Evolutionary conservation across 2,113 vertebrate species (phyloP).

Genomic region (Phrynocephalus versicolor): DNA sequence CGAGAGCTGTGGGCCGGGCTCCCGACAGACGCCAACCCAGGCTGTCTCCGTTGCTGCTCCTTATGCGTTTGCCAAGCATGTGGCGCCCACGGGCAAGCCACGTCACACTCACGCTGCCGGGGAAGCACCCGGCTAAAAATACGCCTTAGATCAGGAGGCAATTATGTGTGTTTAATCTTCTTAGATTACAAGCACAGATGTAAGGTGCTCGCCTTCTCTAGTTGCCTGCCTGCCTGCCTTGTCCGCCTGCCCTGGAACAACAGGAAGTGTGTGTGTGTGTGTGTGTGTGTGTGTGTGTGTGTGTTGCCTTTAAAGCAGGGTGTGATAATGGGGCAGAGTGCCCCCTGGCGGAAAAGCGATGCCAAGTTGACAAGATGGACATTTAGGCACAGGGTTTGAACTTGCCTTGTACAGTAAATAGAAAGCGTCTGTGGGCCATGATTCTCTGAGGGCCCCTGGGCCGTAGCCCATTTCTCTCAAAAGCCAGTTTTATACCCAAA

Average conservation of each 20-base stretch:
- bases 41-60: neutral
- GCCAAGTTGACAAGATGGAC: neutral
- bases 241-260: neutral
- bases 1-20: neutral
- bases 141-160: neutral
- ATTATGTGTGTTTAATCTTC: constrained; percentile 34
- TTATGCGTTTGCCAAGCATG: neutral
- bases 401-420: no score
- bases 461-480: no score
- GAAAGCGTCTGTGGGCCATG: no score
- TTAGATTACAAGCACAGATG: constrained; percentile 28
- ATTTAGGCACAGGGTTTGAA: no score
- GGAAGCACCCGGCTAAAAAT: constrained; percentile 41
- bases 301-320: no score
- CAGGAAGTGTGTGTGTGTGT: neutral
- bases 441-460: neutral
- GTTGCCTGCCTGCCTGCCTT: neutral
- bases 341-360: neutral
- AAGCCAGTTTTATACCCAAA: no score
- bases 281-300: neutral
- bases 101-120: neutral
- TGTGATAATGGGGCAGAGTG: neutral
- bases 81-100: neutral
- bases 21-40: neutral
- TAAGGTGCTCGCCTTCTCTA: no score